A percentile compares a stretch with the other conserved stretches of the same genome.
phyloP scores from a whole-genome alignment of 2,113 vertebrate genomes.

The Holacanthus passer region DNA sequence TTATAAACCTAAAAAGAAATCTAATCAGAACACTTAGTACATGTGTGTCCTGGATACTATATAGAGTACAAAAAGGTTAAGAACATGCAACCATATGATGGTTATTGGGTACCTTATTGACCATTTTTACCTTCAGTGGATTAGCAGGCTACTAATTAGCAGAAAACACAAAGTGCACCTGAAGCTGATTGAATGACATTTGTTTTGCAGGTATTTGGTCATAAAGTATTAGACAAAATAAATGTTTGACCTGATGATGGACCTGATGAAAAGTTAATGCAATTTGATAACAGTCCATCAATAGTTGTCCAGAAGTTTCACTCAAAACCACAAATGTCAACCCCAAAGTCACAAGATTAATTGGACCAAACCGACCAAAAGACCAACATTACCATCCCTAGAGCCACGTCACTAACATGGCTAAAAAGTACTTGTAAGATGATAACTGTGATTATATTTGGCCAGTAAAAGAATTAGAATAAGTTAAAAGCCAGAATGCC shows the following conservation, averaged over 20 bases:
- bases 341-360: neutral
- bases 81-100: neutral
- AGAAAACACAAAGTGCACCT: neutral
- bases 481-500: neutral
- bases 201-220: neutral
- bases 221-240: neutral
- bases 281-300: neutral
- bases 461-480: neutral
- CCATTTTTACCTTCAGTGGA: neutral
- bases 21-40: neutral
- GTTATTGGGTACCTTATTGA: neutral
- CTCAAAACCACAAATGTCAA: neutral
- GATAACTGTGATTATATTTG: neutral
- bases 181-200: neutral
- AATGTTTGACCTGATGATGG: neutral
- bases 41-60: neutral
- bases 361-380: neutral
- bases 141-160: neutral
- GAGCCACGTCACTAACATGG: neutral
- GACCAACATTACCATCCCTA: neutral
- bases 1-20: neutral
- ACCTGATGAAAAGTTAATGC: neutral
- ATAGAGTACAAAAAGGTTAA: neutral
- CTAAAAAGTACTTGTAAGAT: neutral
- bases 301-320: neutral